phyloP scores from a whole-genome alignment of 1,140 invertebrate species.

The Philotrypesis tridentata region DNA sequence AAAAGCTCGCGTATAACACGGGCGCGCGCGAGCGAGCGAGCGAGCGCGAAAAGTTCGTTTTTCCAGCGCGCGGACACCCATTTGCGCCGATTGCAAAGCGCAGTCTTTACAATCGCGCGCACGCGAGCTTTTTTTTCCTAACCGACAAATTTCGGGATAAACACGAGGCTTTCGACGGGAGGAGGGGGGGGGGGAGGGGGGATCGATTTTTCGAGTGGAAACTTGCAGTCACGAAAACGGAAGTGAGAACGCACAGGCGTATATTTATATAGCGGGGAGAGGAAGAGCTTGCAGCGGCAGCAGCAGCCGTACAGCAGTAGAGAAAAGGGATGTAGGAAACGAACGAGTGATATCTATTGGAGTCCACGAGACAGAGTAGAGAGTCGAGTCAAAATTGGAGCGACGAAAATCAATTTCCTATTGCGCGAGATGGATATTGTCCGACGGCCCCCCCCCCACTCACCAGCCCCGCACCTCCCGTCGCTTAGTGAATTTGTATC shows the following conservation, averaged over 20 bases:
- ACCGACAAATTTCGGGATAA: not conserved
- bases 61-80: not conserved
- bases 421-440: not conserved
- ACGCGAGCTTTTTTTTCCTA: not conserved
- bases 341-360: not conserved
- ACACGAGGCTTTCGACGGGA: not conserved
- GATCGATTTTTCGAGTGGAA: not conserved
- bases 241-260: no score
- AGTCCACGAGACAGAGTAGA: not conserved
- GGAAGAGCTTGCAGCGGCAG: no score
- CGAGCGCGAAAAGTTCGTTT: not conserved
- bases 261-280: no score
- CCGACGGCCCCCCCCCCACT: no score
- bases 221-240: not conserved
- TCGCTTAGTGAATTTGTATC: not conserved
- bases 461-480: no score
- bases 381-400: not conserved
- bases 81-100: conserved; percentile 4
- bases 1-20: no score
- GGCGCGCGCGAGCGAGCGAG: no score
- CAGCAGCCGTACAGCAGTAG: not conserved
- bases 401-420: conserved; percentile 20
- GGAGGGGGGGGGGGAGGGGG: no score
- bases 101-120: not conserved
- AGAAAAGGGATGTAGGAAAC: not conserved